Evolutionary conservation across 2,797 vertebrate species (phyloP).

Genomic region (Phataginus tetradactyla): DNA sequence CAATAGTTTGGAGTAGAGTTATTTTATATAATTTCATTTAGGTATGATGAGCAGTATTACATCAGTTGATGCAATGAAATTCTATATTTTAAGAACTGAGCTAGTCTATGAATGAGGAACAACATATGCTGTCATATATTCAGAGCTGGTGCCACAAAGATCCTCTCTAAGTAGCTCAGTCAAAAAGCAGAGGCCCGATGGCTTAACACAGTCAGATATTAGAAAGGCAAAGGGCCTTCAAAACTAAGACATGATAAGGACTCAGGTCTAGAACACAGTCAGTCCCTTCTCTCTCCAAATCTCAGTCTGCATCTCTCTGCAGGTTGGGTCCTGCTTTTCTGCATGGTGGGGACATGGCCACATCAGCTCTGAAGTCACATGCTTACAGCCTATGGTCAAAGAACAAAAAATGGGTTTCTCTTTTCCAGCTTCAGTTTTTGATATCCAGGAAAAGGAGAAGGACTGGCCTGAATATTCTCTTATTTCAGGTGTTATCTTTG

Average conservation of each 20-base stretch:
- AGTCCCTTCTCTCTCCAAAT: background rate
- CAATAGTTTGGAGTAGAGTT: background rate
- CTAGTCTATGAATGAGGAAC: background rate
- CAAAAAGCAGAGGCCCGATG: background rate
- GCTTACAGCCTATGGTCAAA: background rate
- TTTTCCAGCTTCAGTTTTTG: background rate
- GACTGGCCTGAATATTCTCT: background rate
- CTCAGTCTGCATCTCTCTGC: background rate
- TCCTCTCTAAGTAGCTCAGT: background rate
- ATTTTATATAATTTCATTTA: background rate
- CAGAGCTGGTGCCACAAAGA: background rate
- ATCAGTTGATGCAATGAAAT: background rate
- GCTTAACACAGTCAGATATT: background rate
- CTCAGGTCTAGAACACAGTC: background rate
- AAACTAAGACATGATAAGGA: background rate
- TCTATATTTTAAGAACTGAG: background rate
- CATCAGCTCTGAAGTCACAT: background rate
- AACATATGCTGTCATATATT: background rate
- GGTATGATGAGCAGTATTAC: background rate
- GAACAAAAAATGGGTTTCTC: background rate
- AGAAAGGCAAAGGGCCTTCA: background rate
- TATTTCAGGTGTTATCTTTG: background rate
- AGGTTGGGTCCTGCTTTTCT: background rate
- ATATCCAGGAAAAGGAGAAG: background rate
- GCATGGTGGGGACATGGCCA: background rate